These are phyloP conservation scores for Apotomis betuletana DNA, from an alignment of 2,888 invertebrate genomes.

Conservation along the genomic window DNA sequence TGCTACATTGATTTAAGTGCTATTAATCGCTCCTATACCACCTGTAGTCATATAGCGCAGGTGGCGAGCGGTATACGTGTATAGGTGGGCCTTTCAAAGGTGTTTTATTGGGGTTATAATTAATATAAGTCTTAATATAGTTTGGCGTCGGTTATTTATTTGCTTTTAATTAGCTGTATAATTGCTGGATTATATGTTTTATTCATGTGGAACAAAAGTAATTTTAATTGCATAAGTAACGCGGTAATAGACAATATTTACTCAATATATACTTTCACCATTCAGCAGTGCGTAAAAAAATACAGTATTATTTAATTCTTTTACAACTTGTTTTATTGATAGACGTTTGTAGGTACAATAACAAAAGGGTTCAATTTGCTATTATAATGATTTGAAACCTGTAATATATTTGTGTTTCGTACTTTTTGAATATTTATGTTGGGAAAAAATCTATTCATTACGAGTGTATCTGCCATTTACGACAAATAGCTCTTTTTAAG, in stretches of 20 bases:
- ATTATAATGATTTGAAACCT: too few relatives aligned
- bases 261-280: background rate
- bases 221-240: conserved; percentile 6
- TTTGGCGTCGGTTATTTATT: conserved; percentile 8
- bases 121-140: conserved; percentile 27
- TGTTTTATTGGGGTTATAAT: conserved; percentile 34
- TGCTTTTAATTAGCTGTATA: conserved; percentile 31
- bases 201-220: conserved; percentile 23
- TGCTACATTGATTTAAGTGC: conserved; percentile 39
- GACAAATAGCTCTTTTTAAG: too few relatives aligned
- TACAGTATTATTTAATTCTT: too few relatives aligned
- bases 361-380: too few relatives aligned
- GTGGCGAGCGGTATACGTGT: conserved; percentile 20
- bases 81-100: conserved; percentile 24
- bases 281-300: background rate
- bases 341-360: too few relatives aligned
- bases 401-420: too few relatives aligned
- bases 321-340: too few relatives aligned
- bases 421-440: too few relatives aligned
- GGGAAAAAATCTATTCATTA: too few relatives aligned
- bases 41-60: conserved; percentile 39
- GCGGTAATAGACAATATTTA: background rate
- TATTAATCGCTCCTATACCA: conserved; percentile 31
- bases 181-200: conserved; percentile 20
- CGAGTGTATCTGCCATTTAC: too few relatives aligned